These are phyloP conservation scores for Actinia tenebrosa DNA, from an alignment of 64 coral and sea anemone species.

Conservation along the genomic window DNA sequence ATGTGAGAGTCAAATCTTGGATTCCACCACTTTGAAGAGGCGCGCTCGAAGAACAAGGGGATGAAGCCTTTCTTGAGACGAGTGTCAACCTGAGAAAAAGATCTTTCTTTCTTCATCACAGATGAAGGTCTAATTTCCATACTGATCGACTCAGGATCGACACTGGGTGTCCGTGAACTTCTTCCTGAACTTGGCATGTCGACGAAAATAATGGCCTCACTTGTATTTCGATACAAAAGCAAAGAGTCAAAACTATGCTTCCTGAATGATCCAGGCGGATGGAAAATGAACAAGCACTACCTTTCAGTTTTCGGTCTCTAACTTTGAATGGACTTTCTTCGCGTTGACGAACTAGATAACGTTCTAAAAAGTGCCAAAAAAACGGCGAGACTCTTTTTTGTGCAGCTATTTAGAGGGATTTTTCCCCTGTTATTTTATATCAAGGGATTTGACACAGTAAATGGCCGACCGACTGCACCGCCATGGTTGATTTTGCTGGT, in stretches of 20 bases:
- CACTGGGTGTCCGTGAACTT: slow-evolving; percentile 50
- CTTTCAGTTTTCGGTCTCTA: slow-evolving; percentile 16
- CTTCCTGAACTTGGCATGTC: slow-evolving; percentile 44
- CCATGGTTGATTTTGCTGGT: slow-evolving; percentile 8
- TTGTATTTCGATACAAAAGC: slow-evolving; percentile 20
- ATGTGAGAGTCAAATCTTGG: slow-evolving; percentile 93
- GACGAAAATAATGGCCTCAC: slow-evolving; percentile 36
- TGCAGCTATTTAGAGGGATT: background rate
- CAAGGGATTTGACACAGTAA: background rate
- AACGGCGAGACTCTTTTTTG: background rate
- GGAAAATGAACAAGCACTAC: slow-evolving; percentile 19
- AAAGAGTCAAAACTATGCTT: slow-evolving; percentile 12
- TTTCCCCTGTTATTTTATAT: background rate
- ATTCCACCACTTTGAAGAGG: slow-evolving; percentile 98
- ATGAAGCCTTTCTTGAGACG: slow-evolving; percentile 93
- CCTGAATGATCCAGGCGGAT: slow-evolving; percentile 16
- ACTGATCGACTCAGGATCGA: slow-evolving; percentile 79
- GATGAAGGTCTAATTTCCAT: slow-evolving; percentile 67
- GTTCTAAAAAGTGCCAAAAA: background rate
- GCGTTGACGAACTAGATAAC: background rate
- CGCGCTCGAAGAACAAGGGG: slow-evolving; percentile 95
- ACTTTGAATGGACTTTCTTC: background rate
- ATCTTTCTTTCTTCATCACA: slow-evolving; percentile 92
- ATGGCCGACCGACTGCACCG: slow-evolving; percentile 6
- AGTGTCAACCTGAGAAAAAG: slow-evolving; percentile 98